These are phyloP conservation scores for Spinibarbus caldwelli DNA, from an alignment of 2,797 vertebrate genomes.

Conservation along the genomic window DNA sequence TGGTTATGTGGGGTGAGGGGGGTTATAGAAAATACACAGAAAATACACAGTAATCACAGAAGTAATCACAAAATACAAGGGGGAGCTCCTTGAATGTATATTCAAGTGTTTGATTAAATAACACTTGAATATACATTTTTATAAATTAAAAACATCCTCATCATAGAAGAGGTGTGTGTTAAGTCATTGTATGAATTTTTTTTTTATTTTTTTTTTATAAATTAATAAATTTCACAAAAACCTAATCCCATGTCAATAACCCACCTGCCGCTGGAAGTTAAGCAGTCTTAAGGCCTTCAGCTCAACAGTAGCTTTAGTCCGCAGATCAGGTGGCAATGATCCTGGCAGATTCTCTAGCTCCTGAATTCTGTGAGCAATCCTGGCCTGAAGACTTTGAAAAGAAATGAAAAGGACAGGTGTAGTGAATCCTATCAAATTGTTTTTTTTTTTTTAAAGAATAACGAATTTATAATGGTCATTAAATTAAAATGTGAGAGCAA, in stretches of 20 bases:
- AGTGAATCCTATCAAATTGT: not conserved
- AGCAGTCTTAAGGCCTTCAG: conserved; percentile 94
- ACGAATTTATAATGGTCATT: not conserved
- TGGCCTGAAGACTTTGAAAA: conserved; percentile 89
- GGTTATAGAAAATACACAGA: no score
- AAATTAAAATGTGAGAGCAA: not conserved
- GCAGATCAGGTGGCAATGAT: conserved; percentile 92
- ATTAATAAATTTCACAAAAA: not conserved
- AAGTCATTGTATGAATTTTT: not conserved
- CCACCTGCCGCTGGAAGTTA: conserved; percentile 97
- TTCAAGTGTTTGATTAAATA: not conserved
- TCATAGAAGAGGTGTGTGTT: not conserved
- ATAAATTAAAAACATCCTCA: not conserved
- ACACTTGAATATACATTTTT: not conserved
- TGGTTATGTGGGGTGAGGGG: no score
- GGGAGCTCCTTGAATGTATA: no score
- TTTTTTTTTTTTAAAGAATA: not conserved
- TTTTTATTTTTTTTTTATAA: not conserved
- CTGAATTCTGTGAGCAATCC: conserved; percentile 96
- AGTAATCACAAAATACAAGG: no score
- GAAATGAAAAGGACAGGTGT: not conserved
- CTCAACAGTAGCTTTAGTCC: conserved; percentile 97
- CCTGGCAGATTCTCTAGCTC: conserved; percentile 98
- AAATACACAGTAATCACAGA: no score
- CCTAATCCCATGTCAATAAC: not conserved